Evolutionary conservation across 1,140 invertebrate genomes (phyloP), one percentile per base, ranked within the genome.

Genomic region (Stegodyphus dumicola): DNA sequence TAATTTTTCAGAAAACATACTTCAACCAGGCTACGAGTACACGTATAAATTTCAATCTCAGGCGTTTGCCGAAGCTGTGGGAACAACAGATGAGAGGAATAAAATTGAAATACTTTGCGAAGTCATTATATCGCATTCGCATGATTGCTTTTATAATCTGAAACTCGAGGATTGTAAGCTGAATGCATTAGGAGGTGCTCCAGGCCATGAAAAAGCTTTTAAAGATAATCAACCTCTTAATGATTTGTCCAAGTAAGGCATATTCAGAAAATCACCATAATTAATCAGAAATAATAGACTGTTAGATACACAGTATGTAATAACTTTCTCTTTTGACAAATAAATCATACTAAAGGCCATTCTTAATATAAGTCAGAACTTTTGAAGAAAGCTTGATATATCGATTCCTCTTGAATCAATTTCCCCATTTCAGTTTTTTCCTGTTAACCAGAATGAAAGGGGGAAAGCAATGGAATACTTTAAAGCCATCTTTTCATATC

Each of bases 161-260:
- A 18, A 64, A 11, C 53, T 85, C 0, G 15, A 76, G 6, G 13
- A 70, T 5, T 85, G 81, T 49, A 56, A 7, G 6, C 15, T 77
- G 10, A 77, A 56, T 6, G 74, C 81, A n/a, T 11, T 0, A 17
- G 74, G 74, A 13, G 81, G 74, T 7, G 13, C 51, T 10, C 53
- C 81, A n/a, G 74, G 48, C 6, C 11, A 11, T 11, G 70, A 52
- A 70, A 70, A n/a, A 15, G 17, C 49, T 7, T 73, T 17, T 17
- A 73, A 48, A 52, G 70, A 70, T 15, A 13, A 66, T 6, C n/a
- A 84, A n/a, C n/a, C 48, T 9, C 15, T 84, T 13, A 7, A 7
- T 15, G 80, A 67, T 13, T 67, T 84, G 49, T 74, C 80, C 7
- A 75, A 67, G 80, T 84, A 84, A 81, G 33, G 2, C 7, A 48